Evolutionary conservation across 2,113 vertebrate species (phyloP).

Genomic region (Erythrocebus patas): DNA sequence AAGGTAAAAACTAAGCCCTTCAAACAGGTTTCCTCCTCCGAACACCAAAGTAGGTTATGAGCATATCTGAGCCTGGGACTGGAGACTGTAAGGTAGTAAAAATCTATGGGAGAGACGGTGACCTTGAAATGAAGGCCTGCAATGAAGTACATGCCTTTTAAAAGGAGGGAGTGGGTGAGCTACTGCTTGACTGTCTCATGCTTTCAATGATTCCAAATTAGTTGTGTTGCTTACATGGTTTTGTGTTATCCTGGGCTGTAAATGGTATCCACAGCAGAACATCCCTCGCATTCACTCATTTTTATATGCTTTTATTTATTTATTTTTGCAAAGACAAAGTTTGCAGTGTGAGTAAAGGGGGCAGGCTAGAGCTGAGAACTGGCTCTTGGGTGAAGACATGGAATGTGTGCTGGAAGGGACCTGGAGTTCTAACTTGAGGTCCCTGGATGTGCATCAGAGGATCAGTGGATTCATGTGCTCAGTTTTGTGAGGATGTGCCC

Average conservation of each 20-base stretch:
- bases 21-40: not conserved
- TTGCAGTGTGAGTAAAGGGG: not conserved
- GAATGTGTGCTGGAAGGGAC: not conserved
- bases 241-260: not conserved
- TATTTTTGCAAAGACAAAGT: not conserved
- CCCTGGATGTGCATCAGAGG: not conserved
- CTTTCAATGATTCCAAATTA: not conserved
- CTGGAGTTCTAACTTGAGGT: not conserved
- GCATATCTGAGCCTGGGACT: not conserved
- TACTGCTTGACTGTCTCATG: not conserved
- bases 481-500: not conserved
- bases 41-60: not conserved
- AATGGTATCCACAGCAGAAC: not conserved
- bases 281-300: not conserved
- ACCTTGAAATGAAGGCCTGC: not conserved
- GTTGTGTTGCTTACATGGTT: not conserved
- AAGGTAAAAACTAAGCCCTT: not conserved
- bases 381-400: not conserved
- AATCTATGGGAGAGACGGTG: not conserved
- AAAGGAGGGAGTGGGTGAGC: not conserved
- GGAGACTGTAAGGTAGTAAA: not conserved
- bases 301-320: not conserved
- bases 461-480: not conserved
- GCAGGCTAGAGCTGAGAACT: not conserved
- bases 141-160: not conserved